Conservation (phyloP, 2,797 vertebrate genomes). For the Acrossocheilus fasciatus region DNA sequence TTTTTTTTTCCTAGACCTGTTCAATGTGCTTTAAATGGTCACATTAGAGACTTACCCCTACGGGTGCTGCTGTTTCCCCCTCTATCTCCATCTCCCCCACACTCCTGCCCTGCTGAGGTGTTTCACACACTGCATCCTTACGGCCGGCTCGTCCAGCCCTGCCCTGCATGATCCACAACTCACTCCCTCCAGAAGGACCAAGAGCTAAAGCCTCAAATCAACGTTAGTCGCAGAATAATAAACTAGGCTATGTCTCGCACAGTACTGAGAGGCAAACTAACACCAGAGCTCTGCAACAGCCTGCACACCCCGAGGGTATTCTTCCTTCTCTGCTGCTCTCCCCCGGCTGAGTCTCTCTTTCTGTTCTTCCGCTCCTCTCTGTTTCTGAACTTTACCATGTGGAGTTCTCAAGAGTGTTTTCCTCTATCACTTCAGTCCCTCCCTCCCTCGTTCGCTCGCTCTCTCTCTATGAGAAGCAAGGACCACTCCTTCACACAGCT, state of each 20-base stretch:
- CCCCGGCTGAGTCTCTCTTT: background rate
- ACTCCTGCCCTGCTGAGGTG: slow-evolving; percentile 47
- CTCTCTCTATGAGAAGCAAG: slow-evolving; percentile 57
- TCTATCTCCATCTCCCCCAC: slow-evolving; percentile 62
- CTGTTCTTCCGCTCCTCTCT: slow-evolving; percentile 10
- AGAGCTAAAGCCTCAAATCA: slow-evolving; percentile 9
- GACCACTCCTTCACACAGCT: slow-evolving; percentile 79
- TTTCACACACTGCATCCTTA: slow-evolving; percentile 53
- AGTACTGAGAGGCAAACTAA: background rate
- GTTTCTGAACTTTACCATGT: slow-evolving; percentile 54
- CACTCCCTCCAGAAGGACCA: background rate
- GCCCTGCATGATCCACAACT: slow-evolving; percentile 51
- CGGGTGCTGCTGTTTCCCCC: slow-evolving; percentile 23
- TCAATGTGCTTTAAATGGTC: background rate
- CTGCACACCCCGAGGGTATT: slow-evolving; percentile 27
- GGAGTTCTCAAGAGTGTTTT: slow-evolving; percentile 51
- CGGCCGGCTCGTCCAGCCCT: slow-evolving; percentile 41
- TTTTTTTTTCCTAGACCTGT: background rate
- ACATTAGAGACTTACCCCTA: slow-evolving; percentile 54
- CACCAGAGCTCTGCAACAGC: slow-evolving; percentile 23
- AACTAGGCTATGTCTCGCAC: background rate
- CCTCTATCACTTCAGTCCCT: slow-evolving; percentile 42
- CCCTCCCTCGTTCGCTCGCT: slow-evolving; percentile 48
- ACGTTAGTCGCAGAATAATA: background rate
- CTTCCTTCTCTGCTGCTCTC: background rate